These are phyloP conservation scores for Aporophyla nigra DNA, from an alignment of 2,888 invertebrate genomes.

Conservation along the genomic window DNA sequence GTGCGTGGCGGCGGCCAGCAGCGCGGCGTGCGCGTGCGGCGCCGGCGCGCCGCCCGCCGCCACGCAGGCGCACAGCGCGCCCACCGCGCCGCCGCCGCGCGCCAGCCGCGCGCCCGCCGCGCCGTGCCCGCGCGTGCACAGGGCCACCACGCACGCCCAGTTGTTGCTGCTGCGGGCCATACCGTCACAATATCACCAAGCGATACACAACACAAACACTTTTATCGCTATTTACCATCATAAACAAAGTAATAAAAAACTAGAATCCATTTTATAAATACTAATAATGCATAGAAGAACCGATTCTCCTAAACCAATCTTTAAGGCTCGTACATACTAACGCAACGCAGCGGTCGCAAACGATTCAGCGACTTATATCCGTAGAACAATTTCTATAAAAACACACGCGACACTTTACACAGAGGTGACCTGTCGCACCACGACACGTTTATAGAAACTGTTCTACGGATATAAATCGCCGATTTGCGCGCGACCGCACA, in stretches of 20 bases:
- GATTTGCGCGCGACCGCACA: no score
- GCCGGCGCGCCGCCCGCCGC: constrained; percentile 75
- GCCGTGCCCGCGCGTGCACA: constrained; percentile 92
- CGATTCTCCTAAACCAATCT: no score
- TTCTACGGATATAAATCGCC: no score
- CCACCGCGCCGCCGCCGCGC: constrained; percentile 72
- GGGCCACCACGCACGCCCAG: constrained; percentile 95
- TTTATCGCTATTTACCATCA: not conserved
- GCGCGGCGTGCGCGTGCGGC: constrained; percentile 73
- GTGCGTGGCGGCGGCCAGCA: constrained; percentile 74
- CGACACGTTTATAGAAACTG: no score
- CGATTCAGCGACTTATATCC: no score
- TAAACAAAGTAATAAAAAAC: not conserved
- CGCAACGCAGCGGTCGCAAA: no score
- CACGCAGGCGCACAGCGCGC: constrained; percentile 81
- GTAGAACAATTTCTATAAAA: no score
- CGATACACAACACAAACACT: rapidly evolving
- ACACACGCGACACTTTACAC: no score
- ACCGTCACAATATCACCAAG: rapidly evolving
- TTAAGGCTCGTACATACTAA: no score
- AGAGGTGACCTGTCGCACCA: no score
- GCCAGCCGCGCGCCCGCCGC: constrained; percentile 65
- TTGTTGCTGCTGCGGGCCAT: constrained; percentile 91
- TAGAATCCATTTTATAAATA: no score
- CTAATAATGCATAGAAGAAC: no score